Evolutionary conservation across 2,888 invertebrate species (phyloP), one percentile per base, ranked within the genome.

Genomic region (Torymus aiolomorphi): DNA sequence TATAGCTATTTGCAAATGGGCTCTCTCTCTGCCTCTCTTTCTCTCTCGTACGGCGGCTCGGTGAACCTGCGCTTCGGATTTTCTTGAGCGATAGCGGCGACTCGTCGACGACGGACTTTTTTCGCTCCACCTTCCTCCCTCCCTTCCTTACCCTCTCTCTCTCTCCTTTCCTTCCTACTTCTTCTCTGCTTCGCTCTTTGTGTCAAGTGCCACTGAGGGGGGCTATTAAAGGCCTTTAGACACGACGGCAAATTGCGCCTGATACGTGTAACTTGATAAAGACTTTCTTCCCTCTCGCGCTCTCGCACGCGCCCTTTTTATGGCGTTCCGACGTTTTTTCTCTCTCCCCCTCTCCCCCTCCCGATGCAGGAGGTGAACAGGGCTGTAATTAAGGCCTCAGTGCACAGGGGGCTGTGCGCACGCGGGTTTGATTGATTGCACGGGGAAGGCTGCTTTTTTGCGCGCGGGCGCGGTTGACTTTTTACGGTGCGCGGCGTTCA

Each of bases 201-300:
- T 80, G 80, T 79, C 79, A 73, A 82, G 78, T 74, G 67, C 78
- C 78, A 71, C 75, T 63, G 79, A 74, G 65, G 61, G 61, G 76
- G 24, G 69, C 80, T 76, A 80, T 80, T 80, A 80, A 73, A 80
- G 52, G 73, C 76, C 73, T 69, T 80, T 69, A 80, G 80, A 80
- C 76, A 70, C 69, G 80, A 73, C 61, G 71, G 78, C 71, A 80
- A 80, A 80, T 80, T 80, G 78, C 78, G 42, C 75, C 66, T 20
- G 80, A 80, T 80, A 78, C 71, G 66, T 74, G 66, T 75, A 77
- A 78, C 75, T 75, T 71, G 80, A 80, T 80, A 80, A 80, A 80
- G 78, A 78, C 74, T 74, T 77, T 77, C 66, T 67, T 31, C 67
- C 56, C 31, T 20, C 57, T 10, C 42, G 31, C 51, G 14, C n/a